Evolutionary conservation across 2,888 invertebrate species (phyloP), one percentile per base, ranked within the genome.

Genomic region (Leptura quadrifasciata): DNA sequence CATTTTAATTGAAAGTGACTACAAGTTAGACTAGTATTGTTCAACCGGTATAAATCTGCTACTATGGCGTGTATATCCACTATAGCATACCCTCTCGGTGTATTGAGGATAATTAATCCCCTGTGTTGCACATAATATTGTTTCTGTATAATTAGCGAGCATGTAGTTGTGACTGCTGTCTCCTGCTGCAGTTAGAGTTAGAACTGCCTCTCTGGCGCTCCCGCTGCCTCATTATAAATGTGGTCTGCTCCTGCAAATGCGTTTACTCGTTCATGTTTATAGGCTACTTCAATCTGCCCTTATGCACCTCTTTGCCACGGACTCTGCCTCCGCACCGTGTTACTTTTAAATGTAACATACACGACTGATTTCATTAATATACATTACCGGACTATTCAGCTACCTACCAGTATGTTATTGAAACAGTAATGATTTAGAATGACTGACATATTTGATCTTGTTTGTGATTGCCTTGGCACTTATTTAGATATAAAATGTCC

Each of bases 111-210:
- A 89, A 89, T 88, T 88, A 89, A 89, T 89, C 88, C 87, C 85
- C 86, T 83, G 84, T 87, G 88, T 88, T 85, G 87, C 88, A 87
- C 88, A 88, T 88, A 88, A 89, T 89, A 89, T 88, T 88, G 88
- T 89, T 88, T 88, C 88, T 85, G 88, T 87, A 89, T 89, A 89
- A 89, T 89, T 89, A 88, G 88, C 84, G 85, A 85, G 85, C 88
- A 82, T 88, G 88, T 88, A 87, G 84, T 85, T 86, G 84, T 86
- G 87, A 85, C 85, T 86, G 84, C 84, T 86, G 85, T 85, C 85
- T 86, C 83, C 83, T 83, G 76, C 73, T 68, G 12, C 67, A 82
- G 85, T 80, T 86, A 81, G 82, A 85, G 85, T 84, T 78, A 76
- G 77, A 76, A 76, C 74, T 82, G 80, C 80, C 77, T 80, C 79